These are phyloP conservation scores for Petrophora chlorosata DNA, from an alignment of 2,888 invertebrate species.

Conservation along the genomic window DNA sequence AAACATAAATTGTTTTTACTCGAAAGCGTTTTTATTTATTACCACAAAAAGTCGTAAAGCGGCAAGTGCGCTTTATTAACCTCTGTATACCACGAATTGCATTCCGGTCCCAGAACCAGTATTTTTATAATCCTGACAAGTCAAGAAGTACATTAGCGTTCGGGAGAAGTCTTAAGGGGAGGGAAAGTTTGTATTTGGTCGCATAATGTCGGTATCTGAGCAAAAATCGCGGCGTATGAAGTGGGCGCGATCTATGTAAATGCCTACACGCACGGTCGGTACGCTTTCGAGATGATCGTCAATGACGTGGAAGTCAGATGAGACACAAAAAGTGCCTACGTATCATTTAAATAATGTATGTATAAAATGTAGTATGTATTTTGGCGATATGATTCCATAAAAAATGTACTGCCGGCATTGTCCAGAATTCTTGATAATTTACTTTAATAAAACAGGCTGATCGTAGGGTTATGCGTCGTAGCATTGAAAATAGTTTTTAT, in stretches of 20 bases:
- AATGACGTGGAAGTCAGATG: constrained; percentile 59
- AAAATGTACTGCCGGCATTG: too few species aligned
- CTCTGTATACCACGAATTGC: constrained; percentile 55
- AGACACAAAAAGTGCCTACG: constrained; percentile 41
- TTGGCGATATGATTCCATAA: background rate
- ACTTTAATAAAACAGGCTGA: too few species aligned
- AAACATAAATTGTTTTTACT: constrained; percentile 68
- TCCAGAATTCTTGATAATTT: too few species aligned
- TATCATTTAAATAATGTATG: background rate
- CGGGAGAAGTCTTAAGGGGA: constrained; percentile 1
- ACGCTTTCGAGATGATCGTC: constrained; percentile 73
- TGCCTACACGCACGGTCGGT: constrained; percentile 71
- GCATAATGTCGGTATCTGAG: constrained; percentile 66
- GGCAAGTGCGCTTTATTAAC: constrained; percentile 80
- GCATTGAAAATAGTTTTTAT: too few species aligned
- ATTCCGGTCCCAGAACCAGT: constrained; percentile 58
- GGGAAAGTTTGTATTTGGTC: constrained; percentile 34
- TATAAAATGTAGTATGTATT: background rate
- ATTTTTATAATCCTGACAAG: constrained; percentile 28
- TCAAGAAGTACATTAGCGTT: constrained; percentile 11
- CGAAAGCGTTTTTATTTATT: constrained; percentile 74
- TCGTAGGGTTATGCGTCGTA: too few species aligned
- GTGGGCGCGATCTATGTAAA: constrained; percentile 77
- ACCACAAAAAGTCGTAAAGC: constrained; percentile 78
- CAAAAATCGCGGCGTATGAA: constrained; percentile 66